Evolutionary conservation across 1,140 invertebrate species (phyloP).

Genomic region (Pantala flavescens): DNA sequence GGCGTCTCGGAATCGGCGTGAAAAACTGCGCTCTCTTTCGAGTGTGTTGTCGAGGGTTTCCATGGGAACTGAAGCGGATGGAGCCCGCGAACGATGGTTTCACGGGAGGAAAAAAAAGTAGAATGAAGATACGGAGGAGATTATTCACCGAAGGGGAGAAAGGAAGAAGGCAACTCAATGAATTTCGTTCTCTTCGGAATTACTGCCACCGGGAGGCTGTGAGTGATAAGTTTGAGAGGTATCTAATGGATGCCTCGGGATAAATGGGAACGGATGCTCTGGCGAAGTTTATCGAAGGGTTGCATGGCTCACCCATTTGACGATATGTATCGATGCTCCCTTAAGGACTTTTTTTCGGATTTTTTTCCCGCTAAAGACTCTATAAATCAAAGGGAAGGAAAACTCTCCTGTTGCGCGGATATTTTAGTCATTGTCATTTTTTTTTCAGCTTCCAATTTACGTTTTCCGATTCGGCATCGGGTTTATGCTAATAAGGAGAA

Average conservation of each 20-base stretch:
- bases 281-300: neutral
- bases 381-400: neutral
- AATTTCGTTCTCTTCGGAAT: too few species aligned
- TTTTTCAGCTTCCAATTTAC: neutral
- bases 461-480: too few species aligned
- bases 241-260: neutral
- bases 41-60: neutral
- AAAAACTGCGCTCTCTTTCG: constrained; percentile 4
- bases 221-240: constrained; percentile 1
- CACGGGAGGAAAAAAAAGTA: neutral
- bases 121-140: neutral
- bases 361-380: neutral
- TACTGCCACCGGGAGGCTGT: neutral
- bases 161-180: too few species aligned
- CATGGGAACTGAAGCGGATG: neutral
- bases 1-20: neutral
- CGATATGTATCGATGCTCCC: neutral
- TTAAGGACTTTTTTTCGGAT: neutral
- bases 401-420: neutral
- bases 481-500: too few species aligned
- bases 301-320: neutral
- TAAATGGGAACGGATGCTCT: neutral
- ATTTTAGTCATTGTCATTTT: neutral
- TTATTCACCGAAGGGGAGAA: neutral
- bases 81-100: neutral